Conservation (phyloP, 2,113 vertebrate genomes). For the Tympanuchus pallidicinctus region DNA sequence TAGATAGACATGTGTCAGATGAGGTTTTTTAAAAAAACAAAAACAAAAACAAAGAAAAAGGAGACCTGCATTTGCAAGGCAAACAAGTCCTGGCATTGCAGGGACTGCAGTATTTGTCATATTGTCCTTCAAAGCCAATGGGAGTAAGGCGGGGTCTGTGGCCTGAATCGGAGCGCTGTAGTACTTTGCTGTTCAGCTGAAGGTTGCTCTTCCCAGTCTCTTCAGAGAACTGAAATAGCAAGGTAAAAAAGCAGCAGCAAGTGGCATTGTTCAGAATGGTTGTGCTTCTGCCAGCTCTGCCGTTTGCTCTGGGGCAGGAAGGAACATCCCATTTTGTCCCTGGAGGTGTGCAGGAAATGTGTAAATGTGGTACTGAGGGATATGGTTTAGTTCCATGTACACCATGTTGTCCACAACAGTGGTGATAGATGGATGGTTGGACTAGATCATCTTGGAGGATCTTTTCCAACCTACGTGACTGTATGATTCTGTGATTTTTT, state of each 20-base stretch:
- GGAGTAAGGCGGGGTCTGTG: background rate
- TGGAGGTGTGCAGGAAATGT: too few species aligned
- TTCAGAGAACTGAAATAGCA: background rate
- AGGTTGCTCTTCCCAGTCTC: background rate
- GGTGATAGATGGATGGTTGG: too few species aligned
- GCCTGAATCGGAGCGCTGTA: background rate
- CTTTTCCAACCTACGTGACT: too few species aligned
- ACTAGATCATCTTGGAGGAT: too few species aligned
- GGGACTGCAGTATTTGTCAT: background rate
- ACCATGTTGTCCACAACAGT: too few species aligned
- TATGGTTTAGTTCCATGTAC: too few species aligned
- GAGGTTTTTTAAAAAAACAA: background rate
- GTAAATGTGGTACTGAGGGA: too few species aligned
- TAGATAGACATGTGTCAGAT: background rate
- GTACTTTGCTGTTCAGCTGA: background rate
- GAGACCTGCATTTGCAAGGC: background rate
- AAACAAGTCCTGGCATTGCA: background rate
- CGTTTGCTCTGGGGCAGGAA: background rate
- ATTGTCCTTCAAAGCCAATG: background rate
- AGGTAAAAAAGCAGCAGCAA: background rate
- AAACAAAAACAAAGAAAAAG: background rate
- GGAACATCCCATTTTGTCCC: background rate
- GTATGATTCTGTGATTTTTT: background rate
- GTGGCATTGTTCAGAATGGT: background rate
- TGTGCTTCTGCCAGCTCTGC: background rate